Base-by-base conservation (phyloP, 2,888 invertebrate species). In the Monoplex corrugatus region DNA sequence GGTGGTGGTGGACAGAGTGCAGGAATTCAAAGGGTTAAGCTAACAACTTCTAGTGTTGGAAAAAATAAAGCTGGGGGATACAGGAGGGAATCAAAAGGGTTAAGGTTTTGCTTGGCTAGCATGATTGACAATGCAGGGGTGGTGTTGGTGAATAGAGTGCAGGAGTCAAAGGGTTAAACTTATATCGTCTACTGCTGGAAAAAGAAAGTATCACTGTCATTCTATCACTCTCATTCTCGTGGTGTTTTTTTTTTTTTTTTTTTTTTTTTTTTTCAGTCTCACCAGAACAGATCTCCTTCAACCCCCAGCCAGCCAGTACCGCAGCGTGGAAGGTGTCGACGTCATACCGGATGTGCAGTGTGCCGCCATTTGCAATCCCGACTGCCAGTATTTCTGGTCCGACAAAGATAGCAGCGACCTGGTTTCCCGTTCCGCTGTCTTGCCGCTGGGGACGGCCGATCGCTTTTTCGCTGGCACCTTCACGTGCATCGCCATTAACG, bases 311-410 rank as follows among this genome's bases (percentile, higher is more conserved):
- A 72, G 72, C 6, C 35, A 32, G 16, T 90, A 90, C 89, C 75
- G 28, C 23, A 35, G 86, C 43, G 84, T 83, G 28, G 86, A 86
- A 19, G 87, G 75, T 19, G 43, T 10, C 0, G 90, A 86, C 23
- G 68, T 68, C 63, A 78, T 90, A 57, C 90, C 90, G 38, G 89
- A 87, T 32, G 84, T 90, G 38, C 72, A n/a, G 40, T 90, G 90
- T 40, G 28, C 50, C 1, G 90, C 90, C 35, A 19, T 44, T 28
- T 90, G 90, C 38, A 87, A 89, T n/a, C 90, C 90, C 16, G 57
- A 68, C 2, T 90, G 90, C 63, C 38, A 32, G 40, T 88, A 82
- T 50, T n/a, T n/a, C n/a, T 38, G n/a, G 45, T 90, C 89, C 89
- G 57, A 57, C 82, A 90, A 89, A 44, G 72, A 86, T 1, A 75